Conservation (phyloP, 2,113 vertebrate genomes). For the Callospermophilus lateralis region DNA sequence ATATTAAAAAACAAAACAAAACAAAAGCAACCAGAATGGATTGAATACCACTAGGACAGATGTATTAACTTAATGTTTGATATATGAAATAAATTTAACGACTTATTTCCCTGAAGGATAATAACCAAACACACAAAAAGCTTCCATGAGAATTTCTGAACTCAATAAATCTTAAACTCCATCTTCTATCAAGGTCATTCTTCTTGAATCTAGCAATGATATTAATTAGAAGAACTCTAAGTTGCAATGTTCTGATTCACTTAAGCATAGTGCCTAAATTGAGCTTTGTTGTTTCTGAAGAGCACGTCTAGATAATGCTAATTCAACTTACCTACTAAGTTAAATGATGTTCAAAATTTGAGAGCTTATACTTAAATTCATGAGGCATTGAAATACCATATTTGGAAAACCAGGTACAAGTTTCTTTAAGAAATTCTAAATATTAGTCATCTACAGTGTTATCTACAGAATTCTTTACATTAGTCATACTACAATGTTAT, state of each 20-base stretch:
- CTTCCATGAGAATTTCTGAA: background rate
- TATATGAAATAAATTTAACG: conserved; percentile 8
- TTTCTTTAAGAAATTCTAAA: background rate
- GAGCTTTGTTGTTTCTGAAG: background rate
- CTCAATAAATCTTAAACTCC: background rate
- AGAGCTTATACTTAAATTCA: background rate
- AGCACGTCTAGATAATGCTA: background rate
- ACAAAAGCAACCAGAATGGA: background rate
- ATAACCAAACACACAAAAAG: background rate
- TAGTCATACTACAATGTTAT: background rate
- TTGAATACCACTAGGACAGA: background rate
- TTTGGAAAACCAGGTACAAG: background rate
- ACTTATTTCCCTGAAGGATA: background rate
- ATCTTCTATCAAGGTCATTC: background rate
- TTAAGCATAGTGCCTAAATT: background rate
- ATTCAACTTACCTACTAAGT: background rate
- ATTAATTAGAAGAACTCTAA: background rate
- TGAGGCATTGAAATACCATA: background rate
- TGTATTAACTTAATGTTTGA: conserved; percentile 4
- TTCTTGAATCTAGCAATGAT: background rate
- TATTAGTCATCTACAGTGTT: background rate
- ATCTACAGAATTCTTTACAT: background rate
- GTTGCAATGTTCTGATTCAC: background rate
- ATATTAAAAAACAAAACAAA: too few relatives aligned
- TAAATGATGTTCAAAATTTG: background rate